Evolutionary conservation across 2,888 invertebrate genomes (phyloP).

Genomic region (Calephelis perditalis): DNA sequence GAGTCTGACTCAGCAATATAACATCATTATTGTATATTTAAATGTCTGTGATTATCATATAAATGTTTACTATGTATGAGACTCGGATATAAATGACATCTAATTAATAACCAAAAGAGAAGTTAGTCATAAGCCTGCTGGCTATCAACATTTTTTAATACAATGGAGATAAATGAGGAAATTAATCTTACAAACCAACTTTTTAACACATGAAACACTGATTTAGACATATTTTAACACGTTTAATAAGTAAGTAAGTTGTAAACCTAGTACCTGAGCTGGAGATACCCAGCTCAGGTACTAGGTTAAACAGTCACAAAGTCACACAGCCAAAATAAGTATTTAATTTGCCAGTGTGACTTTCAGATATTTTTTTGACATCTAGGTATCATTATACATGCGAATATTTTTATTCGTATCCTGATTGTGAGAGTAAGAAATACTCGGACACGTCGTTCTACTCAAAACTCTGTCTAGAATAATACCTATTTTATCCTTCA

Average conservation of each 20-base stretch:
- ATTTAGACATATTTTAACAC: not conserved
- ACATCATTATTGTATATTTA: conserved; percentile 7
- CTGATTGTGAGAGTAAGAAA: no score
- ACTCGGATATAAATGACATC: conserved; percentile 5
- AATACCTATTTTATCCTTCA: conserved; percentile 45
- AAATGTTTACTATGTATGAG: not conserved
- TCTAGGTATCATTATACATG: no score
- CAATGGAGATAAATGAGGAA: not conserved
- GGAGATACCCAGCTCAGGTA: no score
- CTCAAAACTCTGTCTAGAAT: not conserved
- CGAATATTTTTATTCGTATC: no score
- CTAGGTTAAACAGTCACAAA: no score
- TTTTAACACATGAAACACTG: not conserved
- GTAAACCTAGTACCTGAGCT: no score
- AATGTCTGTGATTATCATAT: conserved; percentile 10
- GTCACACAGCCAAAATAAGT: no score
- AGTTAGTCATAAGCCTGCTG: not conserved
- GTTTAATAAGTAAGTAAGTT: no score
- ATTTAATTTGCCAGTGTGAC: no score
- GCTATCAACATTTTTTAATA: not conserved
- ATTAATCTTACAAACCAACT: not conserved
- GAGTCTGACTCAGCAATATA: conserved; percentile 1
- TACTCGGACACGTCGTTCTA: conserved; percentile 18
- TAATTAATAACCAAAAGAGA: conserved; percentile 6
- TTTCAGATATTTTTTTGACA: no score